Conservation (phyloP, 2,113 vertebrate species). For the Protomyctophum bolini region DNA sequence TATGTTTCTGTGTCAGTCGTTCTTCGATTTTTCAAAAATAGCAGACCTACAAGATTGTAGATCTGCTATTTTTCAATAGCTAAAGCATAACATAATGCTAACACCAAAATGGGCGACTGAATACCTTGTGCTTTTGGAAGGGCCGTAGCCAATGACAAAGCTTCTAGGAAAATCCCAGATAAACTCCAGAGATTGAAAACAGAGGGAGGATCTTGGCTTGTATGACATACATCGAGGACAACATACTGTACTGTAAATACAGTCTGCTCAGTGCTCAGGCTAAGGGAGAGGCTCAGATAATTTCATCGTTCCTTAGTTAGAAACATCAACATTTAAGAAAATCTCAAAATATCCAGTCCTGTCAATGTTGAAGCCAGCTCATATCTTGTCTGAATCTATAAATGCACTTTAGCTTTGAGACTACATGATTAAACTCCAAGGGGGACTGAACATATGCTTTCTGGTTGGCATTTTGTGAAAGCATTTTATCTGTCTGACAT, state of each 20-base stretch:
- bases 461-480: not conserved
- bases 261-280: conserved; percentile 29
- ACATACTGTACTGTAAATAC: conserved; percentile 23
- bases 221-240: conserved; percentile 32
- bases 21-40: too few relatives aligned
- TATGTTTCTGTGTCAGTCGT: too few relatives aligned
- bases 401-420: not conserved
- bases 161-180: not conserved
- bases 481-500: not conserved
- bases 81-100: too few relatives aligned
- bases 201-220: conserved; percentile 17
- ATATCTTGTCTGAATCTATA: not conserved
- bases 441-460: not conserved
- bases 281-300: conserved; percentile 26
- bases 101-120: too few relatives aligned
- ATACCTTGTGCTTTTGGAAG: too few relatives aligned
- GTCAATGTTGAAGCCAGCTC: conserved; percentile 16
- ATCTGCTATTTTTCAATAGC: too few relatives aligned
- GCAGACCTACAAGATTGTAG: too few relatives aligned
- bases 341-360: conserved; percentile 34
- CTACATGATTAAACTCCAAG: not conserved
- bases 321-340: conserved; percentile 8
- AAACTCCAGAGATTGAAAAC: conserved; percentile 5
- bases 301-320: conserved; percentile 59
- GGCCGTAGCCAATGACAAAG: too few relatives aligned